Evolutionary conservation across 1,140 invertebrate species (phyloP).

Genomic region (Dryas iulia): DNA sequence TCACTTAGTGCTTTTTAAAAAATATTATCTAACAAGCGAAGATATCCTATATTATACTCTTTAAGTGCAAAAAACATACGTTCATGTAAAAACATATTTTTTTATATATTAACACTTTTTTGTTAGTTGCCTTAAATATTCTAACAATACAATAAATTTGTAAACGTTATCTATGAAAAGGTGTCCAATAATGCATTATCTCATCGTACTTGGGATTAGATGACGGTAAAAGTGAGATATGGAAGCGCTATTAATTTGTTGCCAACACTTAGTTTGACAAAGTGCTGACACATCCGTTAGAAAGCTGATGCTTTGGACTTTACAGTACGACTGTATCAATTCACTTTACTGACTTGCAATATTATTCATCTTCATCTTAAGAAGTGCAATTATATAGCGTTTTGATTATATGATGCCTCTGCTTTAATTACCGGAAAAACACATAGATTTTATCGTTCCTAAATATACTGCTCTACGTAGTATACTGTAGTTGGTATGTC

Average conservation of each 20-base stretch:
- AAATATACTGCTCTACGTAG: too few species aligned
- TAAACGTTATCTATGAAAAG: not conserved
- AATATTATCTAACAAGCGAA: too few species aligned
- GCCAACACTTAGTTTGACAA: constrained; percentile 9
- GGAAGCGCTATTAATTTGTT: constrained; percentile 15
- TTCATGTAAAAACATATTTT: too few species aligned
- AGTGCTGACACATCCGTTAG: constrained; percentile 2
- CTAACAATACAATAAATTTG: not conserved
- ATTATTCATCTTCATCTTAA: not conserved
- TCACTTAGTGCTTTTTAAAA: too few species aligned
- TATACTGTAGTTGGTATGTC: too few species aligned
- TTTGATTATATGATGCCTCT: not conserved
- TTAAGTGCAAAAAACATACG: too few species aligned
- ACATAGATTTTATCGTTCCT: too few species aligned
- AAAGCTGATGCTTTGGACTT: not conserved
- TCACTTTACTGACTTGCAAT: not conserved
- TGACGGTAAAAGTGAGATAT: constrained; percentile 19
- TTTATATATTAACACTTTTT: too few species aligned
- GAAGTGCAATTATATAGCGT: not conserved
- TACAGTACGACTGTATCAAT: not conserved
- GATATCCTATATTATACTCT: too few species aligned
- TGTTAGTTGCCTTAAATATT: not conserved
- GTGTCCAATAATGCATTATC: constrained; percentile 16
- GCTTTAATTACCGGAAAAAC: too few species aligned
- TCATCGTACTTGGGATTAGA: not conserved